Evolutionary conservation across 2,888 invertebrate genomes (phyloP), one percentile per base, ranked within the genome.

Genomic region (Nomada lathburiana): DNA sequence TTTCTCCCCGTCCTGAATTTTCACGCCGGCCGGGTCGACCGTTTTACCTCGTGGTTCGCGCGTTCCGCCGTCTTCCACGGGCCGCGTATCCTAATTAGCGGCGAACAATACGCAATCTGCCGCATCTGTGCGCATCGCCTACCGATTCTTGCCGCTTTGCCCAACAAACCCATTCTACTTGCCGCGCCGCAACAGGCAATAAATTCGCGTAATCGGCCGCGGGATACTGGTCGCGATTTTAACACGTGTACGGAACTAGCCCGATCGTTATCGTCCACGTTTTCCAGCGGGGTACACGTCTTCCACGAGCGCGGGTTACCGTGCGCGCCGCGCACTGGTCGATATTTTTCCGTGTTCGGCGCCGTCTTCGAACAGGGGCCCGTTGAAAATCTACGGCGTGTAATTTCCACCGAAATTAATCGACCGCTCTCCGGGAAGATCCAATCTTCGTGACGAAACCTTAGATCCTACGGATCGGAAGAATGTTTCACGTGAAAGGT

Each of bases 61-160:
- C 16, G 75, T 59, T 80, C 68, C 42, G 68, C 69, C 76, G 73
- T 68, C 63, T 55, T 50, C 26, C 67, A 57, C 13, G 53, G 36
- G 47, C 64, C 63, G 81, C 74, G 65, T 7, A 36, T 74, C 68
- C 81, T 81, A 81, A 81, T 81, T 81, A 81, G 68, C 69, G 52
- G 59, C 81, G 80, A 81, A 80, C 80, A 80, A 80, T 81, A 74
- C 81, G 80, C 74, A 80, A 81, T 81, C 80, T 80, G 67, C 73
- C 57, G 50, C 63, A 80, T 80, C 80, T 81, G 64, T 73, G 64
- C 80, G 69, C 63, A 44, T 68, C 73, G 63, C 50, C 80, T 73
- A 76, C 69, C 59, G 76, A 81, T 81, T 80, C 81, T 50, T 69
- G 68, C 36, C 53, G 57, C 74, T 81, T 81, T 80, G 80, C 81